phyloP scores from a whole-genome alignment of 1,140 invertebrate species.

The Branchinecta lynchi region DNA sequence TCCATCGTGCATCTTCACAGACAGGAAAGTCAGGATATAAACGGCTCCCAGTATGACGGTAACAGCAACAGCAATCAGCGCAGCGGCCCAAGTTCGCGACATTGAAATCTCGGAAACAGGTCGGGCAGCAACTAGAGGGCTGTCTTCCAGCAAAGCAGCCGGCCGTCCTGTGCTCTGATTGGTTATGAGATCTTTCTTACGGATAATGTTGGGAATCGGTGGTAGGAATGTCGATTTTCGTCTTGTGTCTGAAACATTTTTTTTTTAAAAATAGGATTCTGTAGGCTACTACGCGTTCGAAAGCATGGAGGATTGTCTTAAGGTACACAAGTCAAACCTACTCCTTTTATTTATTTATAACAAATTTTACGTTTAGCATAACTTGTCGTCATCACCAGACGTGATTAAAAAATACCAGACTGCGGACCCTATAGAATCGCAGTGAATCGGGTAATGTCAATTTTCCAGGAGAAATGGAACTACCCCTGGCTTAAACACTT shows the following conservation, averaged over 20 bases:
- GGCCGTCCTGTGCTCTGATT: background rate
- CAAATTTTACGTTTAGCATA: too few species aligned
- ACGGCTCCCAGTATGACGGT: constrained; percentile 18
- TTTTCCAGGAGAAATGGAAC: too few species aligned
- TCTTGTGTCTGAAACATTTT: background rate
- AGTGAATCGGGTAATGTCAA: too few species aligned
- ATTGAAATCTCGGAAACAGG: background rate
- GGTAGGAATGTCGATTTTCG: background rate
- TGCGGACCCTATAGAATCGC: too few species aligned
- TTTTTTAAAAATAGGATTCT: too few species aligned
- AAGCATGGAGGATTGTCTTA: too few species aligned
- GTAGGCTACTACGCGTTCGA: too few species aligned
- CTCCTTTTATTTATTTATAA: too few species aligned
- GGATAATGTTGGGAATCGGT: background rate
- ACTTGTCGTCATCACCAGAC: too few species aligned
- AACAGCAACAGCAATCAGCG: constrained; percentile 19
- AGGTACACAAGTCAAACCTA: too few species aligned
- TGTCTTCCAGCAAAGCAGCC: background rate
- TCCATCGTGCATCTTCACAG: constrained; percentile 14
- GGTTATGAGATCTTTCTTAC: background rate
- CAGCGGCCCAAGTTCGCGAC: constrained; percentile 20
- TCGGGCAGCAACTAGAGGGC: background rate
- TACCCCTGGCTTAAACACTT: too few species aligned
- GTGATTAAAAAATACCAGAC: too few species aligned
- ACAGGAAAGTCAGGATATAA: constrained; percentile 18